Evolutionary conservation across 2,888 invertebrate genomes (phyloP).

Genomic region (Hydroisotoma schaefferi): DNA sequence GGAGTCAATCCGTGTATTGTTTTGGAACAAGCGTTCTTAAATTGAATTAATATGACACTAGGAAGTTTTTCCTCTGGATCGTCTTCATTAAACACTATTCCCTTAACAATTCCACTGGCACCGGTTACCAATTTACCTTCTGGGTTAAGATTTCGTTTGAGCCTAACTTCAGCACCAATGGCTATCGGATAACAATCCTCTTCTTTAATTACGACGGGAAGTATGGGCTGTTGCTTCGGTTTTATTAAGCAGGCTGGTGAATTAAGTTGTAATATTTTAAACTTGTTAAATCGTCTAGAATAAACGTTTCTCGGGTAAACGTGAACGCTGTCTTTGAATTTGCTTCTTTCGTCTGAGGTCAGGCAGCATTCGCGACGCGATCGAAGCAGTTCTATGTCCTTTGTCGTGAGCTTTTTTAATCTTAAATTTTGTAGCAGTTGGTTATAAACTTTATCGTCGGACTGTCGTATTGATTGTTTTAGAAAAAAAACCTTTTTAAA

Average conservation of each 20-base stretch:
- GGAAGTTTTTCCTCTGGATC: not conserved
- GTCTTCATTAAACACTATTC: not conserved
- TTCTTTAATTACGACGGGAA: not conserved
- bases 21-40: not conserved
- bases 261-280: not conserved
- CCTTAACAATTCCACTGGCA: not conserved
- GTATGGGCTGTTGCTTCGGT: not conserved
- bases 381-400: not conserved
- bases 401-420: not conserved
- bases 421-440: not conserved
- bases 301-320: not conserved
- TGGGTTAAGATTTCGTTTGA: not conserved
- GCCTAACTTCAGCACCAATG: not conserved
- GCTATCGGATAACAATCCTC: not conserved
- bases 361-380: not conserved
- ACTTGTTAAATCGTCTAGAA: not conserved
- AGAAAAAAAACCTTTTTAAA: not conserved
- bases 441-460: not conserved
- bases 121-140: not conserved
- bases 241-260: not conserved
- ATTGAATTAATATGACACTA: not conserved
- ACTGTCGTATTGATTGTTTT: not conserved
- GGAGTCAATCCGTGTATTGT: not conserved
- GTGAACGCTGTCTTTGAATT: not conserved
- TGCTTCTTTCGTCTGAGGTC: not conserved